Conservation (phyloP, 2,797 vertebrate species). For the Phoebastria nigripes region DNA sequence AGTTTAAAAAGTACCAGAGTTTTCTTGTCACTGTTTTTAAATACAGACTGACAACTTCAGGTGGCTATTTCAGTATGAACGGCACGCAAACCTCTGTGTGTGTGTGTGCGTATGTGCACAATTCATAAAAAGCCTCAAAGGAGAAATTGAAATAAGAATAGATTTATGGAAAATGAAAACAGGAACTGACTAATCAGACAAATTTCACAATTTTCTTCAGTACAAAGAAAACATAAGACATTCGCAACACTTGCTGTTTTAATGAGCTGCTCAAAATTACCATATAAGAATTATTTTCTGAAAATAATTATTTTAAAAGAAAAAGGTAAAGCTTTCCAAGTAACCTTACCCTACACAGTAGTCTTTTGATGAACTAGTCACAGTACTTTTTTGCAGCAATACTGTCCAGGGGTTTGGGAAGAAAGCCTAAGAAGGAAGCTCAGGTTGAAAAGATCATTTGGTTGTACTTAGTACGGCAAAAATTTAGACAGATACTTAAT, state of each 20-base stretch:
- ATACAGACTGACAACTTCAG: not conserved
- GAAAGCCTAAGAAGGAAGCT: not conserved
- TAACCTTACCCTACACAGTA: not conserved
- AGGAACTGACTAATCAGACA: constrained; percentile 48
- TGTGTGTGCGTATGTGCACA: not conserved
- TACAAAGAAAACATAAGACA: not conserved
- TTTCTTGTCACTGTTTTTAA: not conserved
- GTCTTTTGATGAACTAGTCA: not conserved
- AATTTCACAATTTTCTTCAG: constrained; percentile 60
- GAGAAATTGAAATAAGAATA: constrained; percentile 57
- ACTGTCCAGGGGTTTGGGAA: not conserved
- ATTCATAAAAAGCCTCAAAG: not conserved
- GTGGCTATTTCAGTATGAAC: not conserved
- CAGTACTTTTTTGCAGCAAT: not conserved
- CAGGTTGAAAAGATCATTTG: not conserved
- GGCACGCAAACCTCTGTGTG: rapidly evolving
- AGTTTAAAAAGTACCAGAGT: not conserved
- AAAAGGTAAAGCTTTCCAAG: not conserved
- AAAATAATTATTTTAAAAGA: not conserved
- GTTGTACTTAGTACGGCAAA: not conserved
- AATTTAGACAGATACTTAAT: not conserved
- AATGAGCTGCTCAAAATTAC: not conserved
- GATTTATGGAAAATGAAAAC: constrained; percentile 59
- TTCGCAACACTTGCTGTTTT: constrained; percentile 2
- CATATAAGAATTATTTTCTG: not conserved